Conservation (phyloP, 2,888 invertebrate genomes). For the Eupithecia subumbrata region DNA sequence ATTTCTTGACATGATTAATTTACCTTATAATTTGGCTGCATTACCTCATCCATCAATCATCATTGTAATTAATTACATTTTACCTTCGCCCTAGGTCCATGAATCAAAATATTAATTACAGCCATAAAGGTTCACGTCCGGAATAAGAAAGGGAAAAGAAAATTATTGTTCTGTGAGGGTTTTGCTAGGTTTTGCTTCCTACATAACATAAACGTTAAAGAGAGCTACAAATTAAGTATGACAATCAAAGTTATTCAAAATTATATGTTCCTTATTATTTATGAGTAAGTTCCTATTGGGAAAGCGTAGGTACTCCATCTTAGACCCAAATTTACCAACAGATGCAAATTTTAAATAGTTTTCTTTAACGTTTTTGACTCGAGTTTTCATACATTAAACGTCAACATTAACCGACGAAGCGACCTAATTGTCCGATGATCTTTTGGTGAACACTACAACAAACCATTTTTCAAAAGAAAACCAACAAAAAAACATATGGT, state of each 20-base stretch:
- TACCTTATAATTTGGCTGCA: slow-evolving; percentile 34
- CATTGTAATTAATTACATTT: slow-evolving; percentile 41
- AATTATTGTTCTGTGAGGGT: slow-evolving; percentile 6
- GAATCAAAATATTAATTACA: slow-evolving; percentile 45
- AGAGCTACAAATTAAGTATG: neutral
- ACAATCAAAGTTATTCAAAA: neutral
- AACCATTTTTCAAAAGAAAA: neutral
- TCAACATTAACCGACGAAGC: too few species aligned
- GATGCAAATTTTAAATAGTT: too few species aligned
- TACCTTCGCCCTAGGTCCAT: slow-evolving; percentile 34
- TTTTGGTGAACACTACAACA: too few species aligned
- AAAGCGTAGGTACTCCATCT: neutral
- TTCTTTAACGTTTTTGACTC: too few species aligned
- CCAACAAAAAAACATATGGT: neutral
- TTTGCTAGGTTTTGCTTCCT: neutral
- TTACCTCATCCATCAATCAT: slow-evolving; percentile 41
- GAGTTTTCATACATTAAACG: too few species aligned
- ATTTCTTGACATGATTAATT: slow-evolving; percentile 29
- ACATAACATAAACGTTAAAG: neutral
- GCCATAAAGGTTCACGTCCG: slow-evolving; percentile 32
- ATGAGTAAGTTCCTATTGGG: neutral
- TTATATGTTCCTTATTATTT: neutral
- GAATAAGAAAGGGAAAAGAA: slow-evolving; percentile 17
- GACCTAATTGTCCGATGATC: too few species aligned
- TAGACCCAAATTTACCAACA: too few species aligned